These are phyloP conservation scores for Phodopus roborovskii DNA, from an alignment of 2,113 vertebrate genomes.

Conservation along the genomic window DNA sequence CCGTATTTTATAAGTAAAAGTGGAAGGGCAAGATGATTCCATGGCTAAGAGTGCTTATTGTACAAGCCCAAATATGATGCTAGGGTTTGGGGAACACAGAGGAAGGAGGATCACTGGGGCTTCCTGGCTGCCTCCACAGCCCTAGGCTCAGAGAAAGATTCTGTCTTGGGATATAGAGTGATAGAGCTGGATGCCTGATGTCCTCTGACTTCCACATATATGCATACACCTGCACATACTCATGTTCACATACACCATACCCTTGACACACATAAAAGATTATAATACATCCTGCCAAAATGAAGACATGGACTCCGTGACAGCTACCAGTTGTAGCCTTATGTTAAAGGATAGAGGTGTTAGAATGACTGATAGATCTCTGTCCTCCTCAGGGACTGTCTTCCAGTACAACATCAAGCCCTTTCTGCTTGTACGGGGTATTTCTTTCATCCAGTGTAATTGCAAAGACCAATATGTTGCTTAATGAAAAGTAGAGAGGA, in stretches of 20 bases:
- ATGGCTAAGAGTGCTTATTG: background rate
- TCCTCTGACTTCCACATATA: background rate
- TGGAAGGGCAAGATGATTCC: background rate
- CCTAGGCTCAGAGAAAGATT: background rate
- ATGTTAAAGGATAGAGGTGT: background rate
- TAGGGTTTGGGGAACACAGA: background rate
- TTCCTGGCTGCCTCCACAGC: background rate
- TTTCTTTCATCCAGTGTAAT: background rate
- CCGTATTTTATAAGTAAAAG: conserved; percentile 24
- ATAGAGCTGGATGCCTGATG: background rate
- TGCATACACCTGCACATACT: no score
- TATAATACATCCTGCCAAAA: background rate
- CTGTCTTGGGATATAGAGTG: background rate
- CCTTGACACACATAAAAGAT: no score
- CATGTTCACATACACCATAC: background rate
- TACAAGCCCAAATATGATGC: background rate
- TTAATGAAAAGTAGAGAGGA: background rate
- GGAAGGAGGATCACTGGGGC: background rate
- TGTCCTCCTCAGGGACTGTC: background rate
- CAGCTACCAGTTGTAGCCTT: background rate
- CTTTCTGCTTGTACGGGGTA: background rate
- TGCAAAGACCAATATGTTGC: background rate
- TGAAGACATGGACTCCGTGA: background rate
- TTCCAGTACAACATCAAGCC: background rate
- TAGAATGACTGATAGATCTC: background rate